Evolutionary conservation across 2,888 invertebrate species (phyloP).

Genomic region (Orthonevra nobilis): DNA sequence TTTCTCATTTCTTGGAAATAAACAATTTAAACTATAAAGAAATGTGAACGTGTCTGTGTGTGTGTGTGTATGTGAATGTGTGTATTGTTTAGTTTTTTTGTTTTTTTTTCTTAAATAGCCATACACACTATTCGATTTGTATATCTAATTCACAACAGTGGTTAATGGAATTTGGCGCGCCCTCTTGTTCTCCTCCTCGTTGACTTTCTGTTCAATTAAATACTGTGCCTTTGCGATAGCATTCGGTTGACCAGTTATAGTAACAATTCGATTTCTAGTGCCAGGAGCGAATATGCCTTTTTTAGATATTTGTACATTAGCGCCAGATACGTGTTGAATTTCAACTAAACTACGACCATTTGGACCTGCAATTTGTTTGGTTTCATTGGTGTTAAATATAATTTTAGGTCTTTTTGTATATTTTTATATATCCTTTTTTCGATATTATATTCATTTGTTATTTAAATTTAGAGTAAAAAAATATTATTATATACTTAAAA

Average conservation of each 20-base stretch:
- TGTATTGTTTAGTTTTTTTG: constrained; percentile 38
- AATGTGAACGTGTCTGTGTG: constrained; percentile 55
- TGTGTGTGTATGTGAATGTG: constrained; percentile 36
- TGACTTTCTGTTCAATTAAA: constrained; percentile 97
- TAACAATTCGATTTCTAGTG: constrained; percentile 97
- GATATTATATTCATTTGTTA: constrained; percentile 33
- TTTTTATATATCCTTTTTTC: constrained; percentile 42
- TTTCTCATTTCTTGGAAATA: constrained; percentile 41
- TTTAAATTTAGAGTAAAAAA: constrained; percentile 22
- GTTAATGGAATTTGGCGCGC: constrained; percentile 91
- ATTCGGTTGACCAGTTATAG: constrained; percentile 93
- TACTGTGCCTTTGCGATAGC: constrained; percentile 95
- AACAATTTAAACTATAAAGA: constrained; percentile 66
- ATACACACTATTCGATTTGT: constrained; percentile 65
- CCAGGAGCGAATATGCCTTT: constrained; percentile 98
- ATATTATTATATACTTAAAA: constrained; percentile 34
- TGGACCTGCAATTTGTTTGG: constrained; percentile 84
- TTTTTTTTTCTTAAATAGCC: constrained; percentile 46
- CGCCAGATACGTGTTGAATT: constrained; percentile 97
- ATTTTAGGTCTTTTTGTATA: constrained; percentile 46
- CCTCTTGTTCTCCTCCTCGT: constrained; percentile 96
- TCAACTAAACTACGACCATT: constrained; percentile 97
- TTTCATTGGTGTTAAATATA: constrained; percentile 61
- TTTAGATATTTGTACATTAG: constrained; percentile 99
- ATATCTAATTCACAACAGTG: constrained; percentile 79